Percentiles rank a stretch among this genome's conserved stretches.
Evolutionary conservation across 1,140 invertebrate species (phyloP).

Genomic region (Nephila pilipes): DNA sequence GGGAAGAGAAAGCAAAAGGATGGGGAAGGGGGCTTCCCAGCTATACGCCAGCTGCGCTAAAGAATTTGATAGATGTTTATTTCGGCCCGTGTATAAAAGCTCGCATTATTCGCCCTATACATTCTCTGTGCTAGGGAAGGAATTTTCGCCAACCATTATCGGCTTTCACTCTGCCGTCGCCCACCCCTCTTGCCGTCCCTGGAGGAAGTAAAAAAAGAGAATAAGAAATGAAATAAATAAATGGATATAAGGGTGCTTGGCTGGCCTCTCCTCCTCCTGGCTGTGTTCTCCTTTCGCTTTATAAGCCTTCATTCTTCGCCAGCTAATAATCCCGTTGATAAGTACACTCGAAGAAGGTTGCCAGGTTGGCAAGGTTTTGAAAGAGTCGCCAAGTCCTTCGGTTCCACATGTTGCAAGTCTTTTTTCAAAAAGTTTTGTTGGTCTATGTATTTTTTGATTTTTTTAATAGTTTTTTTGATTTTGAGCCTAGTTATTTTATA

Average conservation of each 20-base stretch:
- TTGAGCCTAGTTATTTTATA: not conserved
- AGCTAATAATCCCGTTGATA: conserved; percentile 71
- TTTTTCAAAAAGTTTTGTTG: not conserved
- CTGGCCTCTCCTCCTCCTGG: conserved; percentile 4
- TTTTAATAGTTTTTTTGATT: not conserved
- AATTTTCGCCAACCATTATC: conserved; percentile 75
- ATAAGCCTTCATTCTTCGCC: conserved; percentile 46
- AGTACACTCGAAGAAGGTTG: conserved; percentile 53
- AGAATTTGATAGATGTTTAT: conserved; percentile 75
- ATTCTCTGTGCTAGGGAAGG: conserved; percentile 22
- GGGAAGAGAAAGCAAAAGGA: not conserved
- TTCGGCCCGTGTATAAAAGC: conserved; percentile 62
- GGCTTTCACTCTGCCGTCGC: conserved; percentile 40
- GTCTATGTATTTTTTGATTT: not conserved
- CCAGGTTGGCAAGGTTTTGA: not conserved
- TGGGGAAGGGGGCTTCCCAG: not conserved
- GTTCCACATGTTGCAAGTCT: not conserved
- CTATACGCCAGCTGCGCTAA: conserved; percentile 46
- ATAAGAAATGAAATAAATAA: conserved; percentile 76
- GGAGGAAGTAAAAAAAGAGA: conserved; percentile 8
- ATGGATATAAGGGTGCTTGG: conserved; percentile 50
- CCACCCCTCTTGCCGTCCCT: not conserved
- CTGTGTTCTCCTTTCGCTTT: conserved; percentile 51
- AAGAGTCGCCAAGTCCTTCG: not conserved
- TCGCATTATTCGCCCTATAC: conserved; percentile 58